These are phyloP conservation scores for Heterocephalus glaber DNA, from an alignment of 2,113 vertebrate species.

Conservation along the genomic window DNA sequence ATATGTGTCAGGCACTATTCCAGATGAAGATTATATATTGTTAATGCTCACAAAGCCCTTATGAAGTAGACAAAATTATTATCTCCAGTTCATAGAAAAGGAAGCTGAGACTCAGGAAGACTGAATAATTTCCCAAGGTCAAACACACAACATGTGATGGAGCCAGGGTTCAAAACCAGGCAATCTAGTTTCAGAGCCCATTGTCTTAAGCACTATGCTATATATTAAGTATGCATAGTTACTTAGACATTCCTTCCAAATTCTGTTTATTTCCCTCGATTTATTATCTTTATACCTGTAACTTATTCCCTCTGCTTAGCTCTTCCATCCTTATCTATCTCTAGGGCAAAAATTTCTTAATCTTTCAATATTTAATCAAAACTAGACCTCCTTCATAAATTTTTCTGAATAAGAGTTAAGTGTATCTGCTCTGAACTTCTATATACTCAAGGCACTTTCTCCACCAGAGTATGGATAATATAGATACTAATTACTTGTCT, in stretches of 20 bases:
- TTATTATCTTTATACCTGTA: not conserved
- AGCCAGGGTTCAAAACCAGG: conserved; percentile 2
- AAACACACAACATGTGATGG: not conserved
- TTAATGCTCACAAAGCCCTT: not conserved
- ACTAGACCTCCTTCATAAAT: not conserved
- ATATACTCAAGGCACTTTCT: not conserved
- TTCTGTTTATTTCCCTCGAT: not conserved
- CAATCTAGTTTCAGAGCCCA: not conserved
- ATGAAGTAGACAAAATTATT: not conserved
- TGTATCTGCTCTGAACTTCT: not conserved
- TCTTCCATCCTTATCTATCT: conserved; percentile 9
- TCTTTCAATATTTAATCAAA: not conserved
- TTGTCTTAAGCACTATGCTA: not conserved
- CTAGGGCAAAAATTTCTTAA: not conserved
- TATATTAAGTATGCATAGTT: not conserved
- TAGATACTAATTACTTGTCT: not conserved
- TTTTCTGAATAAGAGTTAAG: not conserved
- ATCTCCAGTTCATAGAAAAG: conserved; percentile 20
- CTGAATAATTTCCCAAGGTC: not conserved
- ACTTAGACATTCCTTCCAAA: not conserved
- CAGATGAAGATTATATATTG: not conserved
- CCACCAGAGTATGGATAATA: not conserved
- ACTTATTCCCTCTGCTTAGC: not conserved
- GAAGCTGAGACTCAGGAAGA: not conserved
- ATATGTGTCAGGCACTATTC: not conserved